Evolutionary conservation across 2,113 vertebrate genomes (phyloP).

Genomic region (Chionomys nivalis): DNA sequence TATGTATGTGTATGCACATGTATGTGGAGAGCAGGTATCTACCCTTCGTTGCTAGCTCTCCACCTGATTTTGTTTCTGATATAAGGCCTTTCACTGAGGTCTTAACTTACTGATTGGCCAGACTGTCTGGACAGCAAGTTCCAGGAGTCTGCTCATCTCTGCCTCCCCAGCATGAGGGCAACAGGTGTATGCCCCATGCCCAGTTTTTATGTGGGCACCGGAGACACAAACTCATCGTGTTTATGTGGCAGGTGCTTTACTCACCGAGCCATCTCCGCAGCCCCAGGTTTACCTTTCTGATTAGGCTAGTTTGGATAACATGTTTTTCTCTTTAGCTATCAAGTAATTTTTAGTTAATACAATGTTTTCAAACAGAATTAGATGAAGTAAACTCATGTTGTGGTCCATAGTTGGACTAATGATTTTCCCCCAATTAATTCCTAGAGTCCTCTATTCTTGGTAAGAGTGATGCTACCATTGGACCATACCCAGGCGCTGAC

Average conservation of each 20-base stretch:
- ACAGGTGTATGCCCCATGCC: no score
- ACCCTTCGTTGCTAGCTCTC: background rate
- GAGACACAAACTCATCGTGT: background rate
- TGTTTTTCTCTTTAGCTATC: background rate
- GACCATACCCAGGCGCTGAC: background rate
- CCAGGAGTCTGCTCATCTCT: background rate
- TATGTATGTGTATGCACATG: background rate
- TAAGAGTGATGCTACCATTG: background rate
- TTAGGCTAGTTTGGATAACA: conserved; percentile 6
- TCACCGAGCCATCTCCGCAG: background rate
- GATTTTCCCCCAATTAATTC: conserved; percentile 35
- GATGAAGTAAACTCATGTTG: no score
- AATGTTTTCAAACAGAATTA: conserved; percentile 16
- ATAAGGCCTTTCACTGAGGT: background rate
- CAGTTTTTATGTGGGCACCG: background rate
- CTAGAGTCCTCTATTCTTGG: conserved; percentile 10
- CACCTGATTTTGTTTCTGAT: background rate
- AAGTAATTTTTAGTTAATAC: conserved; percentile 32
- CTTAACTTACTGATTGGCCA: background rate
- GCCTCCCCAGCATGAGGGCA: no score
- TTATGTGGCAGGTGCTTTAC: background rate
- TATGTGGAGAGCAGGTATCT: background rate
- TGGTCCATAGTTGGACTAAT: background rate
- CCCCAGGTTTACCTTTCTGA: background rate
- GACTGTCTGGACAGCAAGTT: background rate